Percentiles rank a stretch among this genome's conserved stretches.
phyloP scores from a whole-genome alignment of 2,888 invertebrate species.

The Dendrolimus pini region DNA sequence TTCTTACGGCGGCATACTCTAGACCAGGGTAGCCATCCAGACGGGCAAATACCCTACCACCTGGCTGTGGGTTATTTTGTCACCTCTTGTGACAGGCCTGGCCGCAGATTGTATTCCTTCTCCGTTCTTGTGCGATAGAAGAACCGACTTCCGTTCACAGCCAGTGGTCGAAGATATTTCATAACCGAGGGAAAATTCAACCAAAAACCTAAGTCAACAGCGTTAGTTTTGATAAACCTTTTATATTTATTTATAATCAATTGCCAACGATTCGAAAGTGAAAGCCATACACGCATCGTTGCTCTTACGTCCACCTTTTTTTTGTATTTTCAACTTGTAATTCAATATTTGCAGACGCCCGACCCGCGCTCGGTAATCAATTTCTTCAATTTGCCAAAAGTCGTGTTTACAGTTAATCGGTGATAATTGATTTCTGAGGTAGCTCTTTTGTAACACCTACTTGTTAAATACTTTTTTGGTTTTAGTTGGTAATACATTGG shows the following conservation, averaged over 20 bases:
- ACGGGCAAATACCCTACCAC: too few relatives aligned
- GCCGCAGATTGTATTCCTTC: too few relatives aligned
- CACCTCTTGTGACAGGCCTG: too few relatives aligned
- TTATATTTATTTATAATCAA: not conserved
- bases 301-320: not conserved
- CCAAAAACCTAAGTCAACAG: not conserved
- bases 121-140: too few relatives aligned
- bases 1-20: too few relatives aligned
- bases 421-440: not conserved
- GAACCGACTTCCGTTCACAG: too few relatives aligned
- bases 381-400: not conserved
- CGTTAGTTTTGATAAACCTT: not conserved
- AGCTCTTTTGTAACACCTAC: not conserved
- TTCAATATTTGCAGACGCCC: not conserved
- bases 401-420: not conserved
- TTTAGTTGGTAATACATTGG: not conserved
- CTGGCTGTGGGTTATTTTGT: too few relatives aligned
- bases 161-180: too few relatives aligned
- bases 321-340: not conserved
- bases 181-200: not conserved
- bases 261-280: not conserved
- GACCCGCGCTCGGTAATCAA: not conserved
- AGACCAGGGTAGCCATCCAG: too few relatives aligned
- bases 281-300: not conserved
- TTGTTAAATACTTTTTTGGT: not conserved